Evolutionary conservation across 1,140 invertebrate genomes (phyloP).

Genomic region (Plectrocnemia conspersa): DNA sequence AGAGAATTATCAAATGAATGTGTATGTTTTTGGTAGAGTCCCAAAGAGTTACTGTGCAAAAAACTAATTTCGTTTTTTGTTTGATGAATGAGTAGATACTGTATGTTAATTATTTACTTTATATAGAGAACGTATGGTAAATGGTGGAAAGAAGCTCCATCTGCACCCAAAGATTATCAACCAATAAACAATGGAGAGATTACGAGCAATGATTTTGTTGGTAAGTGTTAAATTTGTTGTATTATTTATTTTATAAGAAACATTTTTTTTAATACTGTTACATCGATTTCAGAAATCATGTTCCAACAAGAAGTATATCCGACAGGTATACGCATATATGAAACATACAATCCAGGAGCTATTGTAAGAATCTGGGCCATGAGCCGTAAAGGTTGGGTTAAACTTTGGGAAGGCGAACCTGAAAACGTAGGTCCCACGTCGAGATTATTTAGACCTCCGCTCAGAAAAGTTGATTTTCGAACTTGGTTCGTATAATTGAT

Average conservation of each 20-base stretch:
- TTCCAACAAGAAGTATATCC: conserved; percentile 75
- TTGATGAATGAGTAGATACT: conserved; percentile 3
- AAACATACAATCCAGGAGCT: conserved; percentile 87
- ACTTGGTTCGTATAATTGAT: too few relatives aligned
- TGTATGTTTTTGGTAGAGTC: too few relatives aligned
- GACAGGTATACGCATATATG: conserved; percentile 72
- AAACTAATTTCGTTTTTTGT: too few relatives aligned
- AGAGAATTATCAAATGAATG: too few relatives aligned
- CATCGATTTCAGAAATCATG: conserved; percentile 57
- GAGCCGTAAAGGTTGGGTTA: conserved; percentile 58
- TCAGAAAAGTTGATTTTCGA: conserved; percentile 57
- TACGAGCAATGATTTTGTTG: conserved; percentile 80
- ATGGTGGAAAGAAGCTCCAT: conserved; percentile 82
- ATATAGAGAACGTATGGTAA: conserved; percentile 85
- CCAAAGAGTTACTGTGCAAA: too few relatives aligned
- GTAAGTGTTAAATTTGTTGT: conserved; percentile 49
- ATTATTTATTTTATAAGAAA: conserved; percentile 1
- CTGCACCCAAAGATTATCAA: conserved; percentile 64
- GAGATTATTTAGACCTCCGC: conserved; percentile 70
- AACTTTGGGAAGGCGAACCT: conserved; percentile 71
- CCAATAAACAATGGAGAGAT: conserved; percentile 64
- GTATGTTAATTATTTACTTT: conserved; percentile 39
- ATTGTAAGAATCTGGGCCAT: conserved; percentile 76
- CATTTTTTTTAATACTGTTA: conserved; percentile 22
- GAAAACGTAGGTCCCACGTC: conserved; percentile 58